Percentiles rank a stretch among this genome's conserved stretches.
phyloP scores from a whole-genome alignment of 2,797 vertebrate genomes.

The Danio tinwini region DNA sequence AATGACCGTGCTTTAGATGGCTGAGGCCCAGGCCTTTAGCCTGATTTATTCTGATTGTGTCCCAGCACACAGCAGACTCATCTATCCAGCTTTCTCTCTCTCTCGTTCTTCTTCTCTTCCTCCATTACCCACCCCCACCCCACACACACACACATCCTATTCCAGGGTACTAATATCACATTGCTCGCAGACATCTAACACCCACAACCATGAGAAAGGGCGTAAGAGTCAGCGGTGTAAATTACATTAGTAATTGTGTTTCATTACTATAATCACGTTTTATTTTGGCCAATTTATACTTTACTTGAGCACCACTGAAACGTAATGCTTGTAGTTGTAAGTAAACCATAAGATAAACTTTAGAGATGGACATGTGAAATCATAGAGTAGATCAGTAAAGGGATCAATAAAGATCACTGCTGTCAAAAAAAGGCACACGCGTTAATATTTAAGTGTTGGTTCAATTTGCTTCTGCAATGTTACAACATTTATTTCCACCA shows the following conservation, averaged over 20 bases:
- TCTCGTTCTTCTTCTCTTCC: constrained; percentile 47
- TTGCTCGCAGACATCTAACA: constrained; percentile 25
- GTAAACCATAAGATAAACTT: neutral
- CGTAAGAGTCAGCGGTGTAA: constrained; percentile 9
- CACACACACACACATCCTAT: constrained; percentile 19
- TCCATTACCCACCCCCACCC: constrained; percentile 23
- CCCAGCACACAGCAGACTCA: constrained; percentile 77
- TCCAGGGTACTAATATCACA: constrained; percentile 33
- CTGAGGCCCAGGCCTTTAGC: constrained; percentile 74
- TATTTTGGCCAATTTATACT: constrained; percentile 16
- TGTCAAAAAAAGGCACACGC: no score
- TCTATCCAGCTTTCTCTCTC: constrained; percentile 61
- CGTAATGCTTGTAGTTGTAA: neutral
- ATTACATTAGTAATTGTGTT: constrained; percentile 21
- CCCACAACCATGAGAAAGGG: constrained; percentile 1
- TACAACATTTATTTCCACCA: no score
- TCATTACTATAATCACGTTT: constrained; percentile 25
- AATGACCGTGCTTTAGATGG: constrained; percentile 80
- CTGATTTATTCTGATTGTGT: constrained; percentile 82
- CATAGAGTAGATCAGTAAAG: neutral
- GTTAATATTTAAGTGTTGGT: no score
- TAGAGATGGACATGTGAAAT: neutral
- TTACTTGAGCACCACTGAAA: constrained; percentile 6
- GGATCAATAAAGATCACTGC: no score
- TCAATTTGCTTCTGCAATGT: no score